Conservation (phyloP, 2,797 vertebrate species). For the Buceros bicornis region DNA sequence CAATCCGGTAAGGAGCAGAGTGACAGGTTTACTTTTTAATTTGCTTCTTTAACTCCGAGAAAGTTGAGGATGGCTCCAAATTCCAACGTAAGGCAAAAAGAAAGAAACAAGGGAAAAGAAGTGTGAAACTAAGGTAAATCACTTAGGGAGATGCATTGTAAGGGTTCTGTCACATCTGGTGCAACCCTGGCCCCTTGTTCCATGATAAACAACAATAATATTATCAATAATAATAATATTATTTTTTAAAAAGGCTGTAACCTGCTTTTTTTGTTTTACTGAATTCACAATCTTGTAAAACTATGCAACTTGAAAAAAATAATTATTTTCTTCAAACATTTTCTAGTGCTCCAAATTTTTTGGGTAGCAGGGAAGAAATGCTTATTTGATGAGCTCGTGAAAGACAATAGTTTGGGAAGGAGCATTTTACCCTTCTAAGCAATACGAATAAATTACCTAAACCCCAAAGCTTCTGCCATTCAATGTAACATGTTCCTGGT, state of each 20-base stretch:
- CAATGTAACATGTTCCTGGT: neutral
- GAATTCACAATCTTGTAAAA: neutral
- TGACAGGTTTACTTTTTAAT: neutral
- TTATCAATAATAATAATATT: neutral
- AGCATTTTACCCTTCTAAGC: rapidly evolving
- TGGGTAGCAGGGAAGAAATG: neutral
- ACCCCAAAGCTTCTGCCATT: neutral
- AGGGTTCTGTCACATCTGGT: neutral
- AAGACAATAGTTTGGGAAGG: neutral
- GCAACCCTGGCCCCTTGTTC: neutral
- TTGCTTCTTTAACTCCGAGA: neutral
- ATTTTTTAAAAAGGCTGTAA: neutral
- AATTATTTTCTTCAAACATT: neutral
- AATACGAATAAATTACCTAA: neutral
- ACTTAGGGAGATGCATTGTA: too few species aligned
- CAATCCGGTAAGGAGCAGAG: neutral
- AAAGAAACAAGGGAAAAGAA: neutral
- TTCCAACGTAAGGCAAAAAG: rapidly evolving
- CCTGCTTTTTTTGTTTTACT: too few species aligned
- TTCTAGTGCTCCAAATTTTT: neutral
- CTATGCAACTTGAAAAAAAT: neutral
- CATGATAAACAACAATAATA: neutral
- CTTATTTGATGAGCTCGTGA: neutral
- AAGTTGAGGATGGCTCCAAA: neutral
- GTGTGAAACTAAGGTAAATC: neutral